Conservation (phyloP, 2,888 invertebrate genomes). For the Nemurella pictetii region DNA sequence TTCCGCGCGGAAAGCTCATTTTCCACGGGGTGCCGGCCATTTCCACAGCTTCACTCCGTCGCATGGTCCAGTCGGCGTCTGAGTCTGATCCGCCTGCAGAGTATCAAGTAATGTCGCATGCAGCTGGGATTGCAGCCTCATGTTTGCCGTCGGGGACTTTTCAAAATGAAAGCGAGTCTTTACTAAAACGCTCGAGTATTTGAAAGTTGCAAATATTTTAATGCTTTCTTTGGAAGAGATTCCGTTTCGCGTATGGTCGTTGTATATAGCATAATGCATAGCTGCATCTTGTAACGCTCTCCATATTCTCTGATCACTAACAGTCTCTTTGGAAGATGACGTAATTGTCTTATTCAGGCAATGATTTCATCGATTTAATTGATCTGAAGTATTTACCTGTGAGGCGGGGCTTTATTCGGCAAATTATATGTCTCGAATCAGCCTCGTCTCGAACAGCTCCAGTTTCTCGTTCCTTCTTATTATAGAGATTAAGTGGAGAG, state of each 20-base stretch:
- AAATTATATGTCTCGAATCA: not conserved
- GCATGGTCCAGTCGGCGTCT: too few species aligned
- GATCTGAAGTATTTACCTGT: not conserved
- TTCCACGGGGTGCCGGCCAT: too few species aligned
- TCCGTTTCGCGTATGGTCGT: too few species aligned
- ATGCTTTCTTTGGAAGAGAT: not conserved
- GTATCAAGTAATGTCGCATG: too few species aligned
- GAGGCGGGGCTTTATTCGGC: not conserved
- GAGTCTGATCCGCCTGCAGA: too few species aligned
- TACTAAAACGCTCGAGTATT: not conserved
- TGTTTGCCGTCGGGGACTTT: too few species aligned
- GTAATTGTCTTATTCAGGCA: not conserved
- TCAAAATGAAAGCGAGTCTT: too few species aligned
- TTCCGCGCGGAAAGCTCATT: too few species aligned
- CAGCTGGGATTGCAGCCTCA: too few species aligned
- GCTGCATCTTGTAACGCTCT: not conserved
- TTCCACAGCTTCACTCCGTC: too few species aligned
- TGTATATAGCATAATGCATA: too few species aligned
- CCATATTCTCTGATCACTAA: not conserved
- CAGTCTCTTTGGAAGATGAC: not conserved
- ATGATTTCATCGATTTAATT: not conserved
- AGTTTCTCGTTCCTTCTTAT: not conserved
- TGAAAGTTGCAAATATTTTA: not conserved
- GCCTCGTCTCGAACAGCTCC: not conserved
- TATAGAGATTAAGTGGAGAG: not conserved